A percentile compares a stretch with the other conserved stretches of the same genome.
Evolutionary conservation across 2,888 invertebrate species (phyloP).

Genomic region (Aleiodes testaceus): DNA sequence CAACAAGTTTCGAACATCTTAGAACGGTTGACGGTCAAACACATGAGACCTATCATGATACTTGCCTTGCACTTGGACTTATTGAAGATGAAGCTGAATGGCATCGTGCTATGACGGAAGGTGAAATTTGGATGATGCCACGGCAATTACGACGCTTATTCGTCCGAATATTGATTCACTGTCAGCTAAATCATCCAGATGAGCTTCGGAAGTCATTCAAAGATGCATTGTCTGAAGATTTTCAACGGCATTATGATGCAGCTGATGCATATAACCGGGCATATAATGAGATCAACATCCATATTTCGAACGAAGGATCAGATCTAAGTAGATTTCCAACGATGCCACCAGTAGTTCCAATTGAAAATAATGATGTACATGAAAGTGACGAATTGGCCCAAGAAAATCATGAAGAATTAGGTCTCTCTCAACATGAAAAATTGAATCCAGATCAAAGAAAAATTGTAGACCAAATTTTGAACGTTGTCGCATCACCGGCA

Average conservation of each 20-base stretch:
- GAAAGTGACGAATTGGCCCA: neutral
- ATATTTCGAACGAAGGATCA: neutral
- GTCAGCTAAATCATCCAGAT: conserved; percentile 49
- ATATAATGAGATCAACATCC: neutral
- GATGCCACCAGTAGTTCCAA: neutral
- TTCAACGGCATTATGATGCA: neutral
- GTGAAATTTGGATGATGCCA: too few species aligned
- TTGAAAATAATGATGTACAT: conserved; percentile 3
- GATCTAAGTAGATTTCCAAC: neutral
- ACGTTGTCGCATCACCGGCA: too few species aligned
- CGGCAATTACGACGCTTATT: conserved; percentile 59
- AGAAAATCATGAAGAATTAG: conserved; percentile 22
- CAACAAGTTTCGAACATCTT: conserved; percentile 50
- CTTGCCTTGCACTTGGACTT: conserved; percentile 57
- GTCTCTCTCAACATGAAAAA: conserved; percentile 22
- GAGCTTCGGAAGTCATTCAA: conserved; percentile 55
- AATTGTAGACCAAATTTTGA: conserved; percentile 59
- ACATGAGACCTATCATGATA: conserved; percentile 47
- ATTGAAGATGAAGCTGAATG: conserved; percentile 54
- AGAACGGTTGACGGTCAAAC: conserved; percentile 51
- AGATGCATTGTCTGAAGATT: conserved; percentile 1
- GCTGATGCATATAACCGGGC: neutral
- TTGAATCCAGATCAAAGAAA: conserved; percentile 51
- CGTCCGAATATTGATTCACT: conserved; percentile 56
- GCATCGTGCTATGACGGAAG: conserved; percentile 37